Evolutionary conservation across 2,797 vertebrate genomes (phyloP), one percentile per base, ranked within the genome.

Genomic region (Catostomus latipinnis): DNA sequence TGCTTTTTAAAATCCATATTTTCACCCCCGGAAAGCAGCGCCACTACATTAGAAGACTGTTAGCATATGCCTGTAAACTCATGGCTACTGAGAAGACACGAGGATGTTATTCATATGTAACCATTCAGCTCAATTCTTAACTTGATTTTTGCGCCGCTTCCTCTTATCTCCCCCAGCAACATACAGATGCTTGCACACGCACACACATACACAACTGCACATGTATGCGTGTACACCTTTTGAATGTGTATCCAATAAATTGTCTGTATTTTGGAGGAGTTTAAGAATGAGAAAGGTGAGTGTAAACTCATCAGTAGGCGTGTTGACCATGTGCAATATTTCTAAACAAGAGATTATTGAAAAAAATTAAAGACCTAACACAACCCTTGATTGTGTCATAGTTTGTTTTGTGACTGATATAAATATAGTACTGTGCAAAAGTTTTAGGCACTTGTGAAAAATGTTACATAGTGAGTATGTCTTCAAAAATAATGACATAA

Each of bases 321-420:
- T 94, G 93, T 93, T 94, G 94, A 94, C 91, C 93, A 95, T 94
- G 93, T 95, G 93, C 93, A 94, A 94, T 95, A 94, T 95, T 95
- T 95, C 93, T 94, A 94, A 93, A 93, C 90, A 87, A 93, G 89
- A 92, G 90, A 94, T 93, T 93, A 94, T 92, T 93, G 91, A 94
- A 93, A 93, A 14, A 93, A 91, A 94, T 94, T 94, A 94, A 94
- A 94, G 92, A 91, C 90, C 92, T 94, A 94, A 94, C 93, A 93
- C 92, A 93, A 90, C 13, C 56, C 82, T 18, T 50, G 63, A 9
- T 78, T 84, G 52, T 54, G 81, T 71, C 53, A 66, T 86, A 70
- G 8, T 49, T 88, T 34, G 2, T 46, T 65, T 65, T 14, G 1
- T n/a, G 1, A 48, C 13, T 65, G 10, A 62, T 22, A 6, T 11